A percentile compares a stretch with the other conserved stretches of the same genome.
phyloP scores from a whole-genome alignment of 23 tunicate genomes.

The Aplidium turbinatum region DNA sequence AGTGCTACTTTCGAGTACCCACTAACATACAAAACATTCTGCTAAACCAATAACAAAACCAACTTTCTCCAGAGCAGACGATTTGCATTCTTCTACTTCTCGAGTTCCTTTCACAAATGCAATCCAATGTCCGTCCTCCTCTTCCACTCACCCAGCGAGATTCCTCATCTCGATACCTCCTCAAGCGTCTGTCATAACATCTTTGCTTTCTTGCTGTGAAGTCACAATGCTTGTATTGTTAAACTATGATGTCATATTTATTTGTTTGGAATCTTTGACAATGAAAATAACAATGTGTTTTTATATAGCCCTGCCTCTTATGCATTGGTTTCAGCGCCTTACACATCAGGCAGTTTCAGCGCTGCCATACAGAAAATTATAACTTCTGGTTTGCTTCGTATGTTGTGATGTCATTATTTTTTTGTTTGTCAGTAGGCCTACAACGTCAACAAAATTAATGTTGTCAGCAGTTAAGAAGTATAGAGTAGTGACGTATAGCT shows the following conservation, averaged over 20 bases:
- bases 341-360: too few relatives aligned
- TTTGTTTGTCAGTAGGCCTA: too few relatives aligned
- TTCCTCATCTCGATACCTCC: slow-evolving; percentile 19
- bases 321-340: too few relatives aligned
- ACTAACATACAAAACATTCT: slow-evolving; percentile 2
- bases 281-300: too few relatives aligned
- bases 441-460: too few relatives aligned
- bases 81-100: slow-evolving; percentile 42
- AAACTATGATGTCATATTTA: background rate
- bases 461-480: too few relatives aligned
- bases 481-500: background rate
- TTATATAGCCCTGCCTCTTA: too few relatives aligned
- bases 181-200: slow-evolving; percentile 54
- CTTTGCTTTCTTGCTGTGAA: background rate
- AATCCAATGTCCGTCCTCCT: slow-evolving; percentile 58
- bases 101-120: slow-evolving; percentile 49
- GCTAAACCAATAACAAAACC: background rate
- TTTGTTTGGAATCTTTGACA: background rate
- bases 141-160: slow-evolving; percentile 42
- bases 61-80: slow-evolving; percentile 57
- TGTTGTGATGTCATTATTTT: too few relatives aligned
- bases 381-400: too few relatives aligned
- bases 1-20: too few relatives aligned
- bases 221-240: background rate
- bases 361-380: too few relatives aligned